Base-by-base conservation (phyloP, 1,140 invertebrate genomes). In the Drosophila tani region DNA sequence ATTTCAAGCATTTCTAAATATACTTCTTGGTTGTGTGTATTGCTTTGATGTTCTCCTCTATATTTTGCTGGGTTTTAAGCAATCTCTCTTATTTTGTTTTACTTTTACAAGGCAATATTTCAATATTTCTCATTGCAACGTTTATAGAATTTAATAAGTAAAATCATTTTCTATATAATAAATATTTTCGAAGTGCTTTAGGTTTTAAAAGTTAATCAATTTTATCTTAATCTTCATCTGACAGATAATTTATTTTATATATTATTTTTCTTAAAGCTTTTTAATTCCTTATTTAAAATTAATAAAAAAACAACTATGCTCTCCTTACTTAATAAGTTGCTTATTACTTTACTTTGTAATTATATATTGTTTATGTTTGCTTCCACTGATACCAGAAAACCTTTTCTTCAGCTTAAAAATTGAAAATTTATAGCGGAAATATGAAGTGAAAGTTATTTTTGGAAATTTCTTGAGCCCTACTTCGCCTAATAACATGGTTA, bases 1-100 rank as follows among this genome's bases (percentile, higher is more conserved):
- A 66, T 70, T 24, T 46, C 27, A 11, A 40, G 19, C 40, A 29
- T 29, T 67, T 70, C 67, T 68, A 68, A 53, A 70, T 38, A 70
- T 70, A 70, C 9, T 35, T 66, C 17, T 1, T 11, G 17, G 9
- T 7, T 43, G 15, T 24, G 12, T 4, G 32, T 14, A 14, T 8
- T 17, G 46, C 47, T 15, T 35, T 27, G 40, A 27, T 5, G 7
- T 47, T n/a, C 8, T 8, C 1, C 5, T 45, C 27, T 7, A 38
- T 21, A 29, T 67, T 15, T 46, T 9, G 9, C 27, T 7, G 5
- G 6, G 3, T 19, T 46, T 38, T 14, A 17, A 15, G 6, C 11
- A 11, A 32, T 17, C 3, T 17, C 3, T 32, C 6, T 12, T 14
- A 12, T 17, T 8, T 35, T 21, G 17, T 41, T 56, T 46, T 3